Percentiles rank a stretch among this genome's conserved stretches.
phyloP scores from a whole-genome alignment of 2,113 vertebrate genomes.

The Paralichthys olivaceus region DNA sequence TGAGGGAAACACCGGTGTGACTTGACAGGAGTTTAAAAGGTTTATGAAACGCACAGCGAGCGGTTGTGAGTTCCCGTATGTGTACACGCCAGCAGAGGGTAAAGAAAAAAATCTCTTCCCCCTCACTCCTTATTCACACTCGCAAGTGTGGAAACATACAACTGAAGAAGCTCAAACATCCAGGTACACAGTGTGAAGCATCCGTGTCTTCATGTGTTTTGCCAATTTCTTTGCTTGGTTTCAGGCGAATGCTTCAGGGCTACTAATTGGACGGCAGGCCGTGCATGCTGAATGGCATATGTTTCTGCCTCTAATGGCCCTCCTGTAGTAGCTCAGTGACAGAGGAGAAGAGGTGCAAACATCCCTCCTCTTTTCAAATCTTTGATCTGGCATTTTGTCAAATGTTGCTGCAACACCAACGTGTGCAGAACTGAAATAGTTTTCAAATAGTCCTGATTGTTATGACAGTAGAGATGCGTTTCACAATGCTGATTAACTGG shows the following conservation, averaged over 20 bases:
- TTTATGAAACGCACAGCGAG: constrained; percentile 59
- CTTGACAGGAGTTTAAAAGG: constrained; percentile 79
- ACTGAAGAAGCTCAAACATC: constrained; percentile 27
- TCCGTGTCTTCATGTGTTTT: constrained; percentile 19
- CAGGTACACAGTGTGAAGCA: constrained; percentile 42
- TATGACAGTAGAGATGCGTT: neutral
- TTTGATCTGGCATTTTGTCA: constrained; percentile 77
- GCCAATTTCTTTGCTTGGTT: constrained; percentile 51
- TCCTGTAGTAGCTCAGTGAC: constrained; percentile 49
- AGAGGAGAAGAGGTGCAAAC: constrained; percentile 41
- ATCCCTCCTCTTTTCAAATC: constrained; percentile 48
- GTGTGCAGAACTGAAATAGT: neutral
- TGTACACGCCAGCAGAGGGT: constrained; percentile 23
- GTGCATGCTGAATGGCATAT: constrained; percentile 73
- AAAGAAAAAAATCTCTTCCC: constrained; percentile 29
- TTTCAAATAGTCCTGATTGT: neutral
- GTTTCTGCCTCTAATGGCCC: constrained; percentile 76
- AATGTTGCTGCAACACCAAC: constrained; percentile 24
- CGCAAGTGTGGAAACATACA: constrained; percentile 32
- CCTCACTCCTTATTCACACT: constrained; percentile 35
- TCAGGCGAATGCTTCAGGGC: constrained; percentile 52
- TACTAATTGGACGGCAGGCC: constrained; percentile 75
- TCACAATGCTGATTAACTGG: neutral
- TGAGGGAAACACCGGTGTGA: constrained; percentile 59
- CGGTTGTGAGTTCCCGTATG: constrained; percentile 40